Evolutionary conservation across 1,140 invertebrate genomes (phyloP), one percentile per base, ranked within the genome.

Genomic region (Cephus cinctus): DNA sequence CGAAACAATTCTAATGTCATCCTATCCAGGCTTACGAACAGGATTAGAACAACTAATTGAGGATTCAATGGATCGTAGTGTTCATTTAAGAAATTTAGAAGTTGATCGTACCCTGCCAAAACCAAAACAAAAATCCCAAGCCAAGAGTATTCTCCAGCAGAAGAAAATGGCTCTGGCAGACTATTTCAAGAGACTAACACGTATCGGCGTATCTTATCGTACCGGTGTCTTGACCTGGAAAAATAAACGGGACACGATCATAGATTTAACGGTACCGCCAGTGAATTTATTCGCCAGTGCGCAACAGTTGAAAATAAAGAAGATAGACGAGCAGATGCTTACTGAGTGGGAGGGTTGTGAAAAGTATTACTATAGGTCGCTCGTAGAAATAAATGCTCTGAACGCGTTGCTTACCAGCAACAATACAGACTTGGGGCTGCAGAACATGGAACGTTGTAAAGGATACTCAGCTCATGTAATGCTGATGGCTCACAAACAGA

Each of bases 81-180:
- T 75, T 5, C 77, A 83, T 61, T 61, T 90, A 40, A 84, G 83
- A 31, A 76, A 79, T 11, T 69, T 87, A 21, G 83, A 89, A 54
- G 74, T 87, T 2, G 81, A 87, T 55, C 64, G 71, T 46, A 80
- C 69, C 54, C 60, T 75, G 69, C 81, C 78, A 61, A 90, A 85
- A 78, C 82, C 71, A 56, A 94, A 86, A 66, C 91, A 92, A 70
- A 88, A 84, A 58, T 83, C 86, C 2, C 83, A 89, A 68, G 89
- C 89, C 0, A 90, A 90, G 61, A 85, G 80, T 65, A 87, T 95
- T 25, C 78, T 94, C 1, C 85, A 90, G 53, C 86, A 89, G 55
- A 96, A 96, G 68, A 83, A 88, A 21, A 86, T 89, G 71, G 85
- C 85, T 4, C 66, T 97, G 0, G 81, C 87, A 0, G 90, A 95